Evolutionary conservation across 1,140 invertebrate species (phyloP).

Genomic region (Drosophila bocki): DNA sequence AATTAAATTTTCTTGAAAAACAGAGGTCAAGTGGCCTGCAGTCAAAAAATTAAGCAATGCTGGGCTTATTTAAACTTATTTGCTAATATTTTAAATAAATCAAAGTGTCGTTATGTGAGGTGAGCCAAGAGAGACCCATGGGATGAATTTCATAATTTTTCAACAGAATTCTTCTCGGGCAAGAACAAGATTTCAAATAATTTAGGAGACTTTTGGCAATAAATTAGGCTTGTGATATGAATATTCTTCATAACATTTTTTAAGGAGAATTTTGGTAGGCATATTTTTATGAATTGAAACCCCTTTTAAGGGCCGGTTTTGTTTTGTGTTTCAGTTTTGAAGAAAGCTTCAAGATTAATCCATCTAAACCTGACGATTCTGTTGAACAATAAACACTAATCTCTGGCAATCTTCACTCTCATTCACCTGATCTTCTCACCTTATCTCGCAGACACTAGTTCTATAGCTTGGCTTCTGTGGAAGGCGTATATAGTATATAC

Average conservation of each 20-base stretch:
- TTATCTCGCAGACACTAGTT: constrained; percentile 32
- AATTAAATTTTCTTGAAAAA: constrained; percentile 21
- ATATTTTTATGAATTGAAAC: neutral
- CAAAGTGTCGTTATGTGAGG: constrained; percentile 33
- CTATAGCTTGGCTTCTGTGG: constrained; percentile 23
- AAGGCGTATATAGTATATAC: constrained; percentile 29
- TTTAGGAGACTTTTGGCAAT: constrained; percentile 34
- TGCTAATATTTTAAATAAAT: constrained; percentile 57
- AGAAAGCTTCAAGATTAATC: neutral
- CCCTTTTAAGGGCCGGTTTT: neutral
- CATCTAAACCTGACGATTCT: neutral
- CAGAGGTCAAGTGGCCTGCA: constrained; percentile 51
- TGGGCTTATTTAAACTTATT: constrained; percentile 28
- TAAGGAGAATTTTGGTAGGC: neutral
- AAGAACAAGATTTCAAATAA: constrained; percentile 28
- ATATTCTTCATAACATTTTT: neutral
- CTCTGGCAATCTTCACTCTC: constrained; percentile 3
- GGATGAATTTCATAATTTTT: constrained; percentile 58
- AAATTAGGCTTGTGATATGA: constrained; percentile 21
- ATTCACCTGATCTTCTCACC: constrained; percentile 38
- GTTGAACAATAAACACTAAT: constrained; percentile 12
- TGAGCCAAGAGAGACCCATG: constrained; percentile 43
- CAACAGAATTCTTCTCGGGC: constrained; percentile 20
- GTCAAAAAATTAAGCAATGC: constrained; percentile 48
- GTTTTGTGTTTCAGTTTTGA: neutral